Evolutionary conservation across 2,888 invertebrate species (phyloP).

Genomic region (Conops quadrifasciatus): DNA sequence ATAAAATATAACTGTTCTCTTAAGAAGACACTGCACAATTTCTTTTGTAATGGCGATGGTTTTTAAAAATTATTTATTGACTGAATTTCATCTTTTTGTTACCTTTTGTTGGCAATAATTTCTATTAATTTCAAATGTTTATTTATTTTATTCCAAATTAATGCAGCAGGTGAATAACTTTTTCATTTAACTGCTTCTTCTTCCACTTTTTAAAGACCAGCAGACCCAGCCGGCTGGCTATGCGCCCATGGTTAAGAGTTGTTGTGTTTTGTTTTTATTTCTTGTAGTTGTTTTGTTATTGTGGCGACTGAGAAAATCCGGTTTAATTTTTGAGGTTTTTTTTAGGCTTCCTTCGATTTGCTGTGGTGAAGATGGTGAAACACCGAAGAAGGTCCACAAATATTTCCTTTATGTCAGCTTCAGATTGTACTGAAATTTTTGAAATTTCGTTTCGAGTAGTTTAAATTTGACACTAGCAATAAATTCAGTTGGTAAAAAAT

Average conservation of each 20-base stretch:
- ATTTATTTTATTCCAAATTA: conserved; percentile 1
- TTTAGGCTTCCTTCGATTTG: conserved; percentile 29
- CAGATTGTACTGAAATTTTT: background rate
- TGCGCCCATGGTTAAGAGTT: background rate
- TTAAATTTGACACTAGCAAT: background rate
- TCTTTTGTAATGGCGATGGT: no score
- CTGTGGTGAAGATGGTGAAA: background rate
- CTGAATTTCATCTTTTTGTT: no score
- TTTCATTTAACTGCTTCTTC: conserved; percentile 6
- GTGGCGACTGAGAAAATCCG: conserved; percentile 21
- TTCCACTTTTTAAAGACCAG: conserved; percentile 1
- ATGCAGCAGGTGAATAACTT: conserved; percentile 26
- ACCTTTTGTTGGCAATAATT: no score
- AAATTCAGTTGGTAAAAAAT: background rate
- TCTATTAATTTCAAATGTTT: background rate
- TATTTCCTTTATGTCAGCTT: no score
- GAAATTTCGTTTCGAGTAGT: background rate
- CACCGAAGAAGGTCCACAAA: background rate
- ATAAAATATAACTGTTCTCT: no score
- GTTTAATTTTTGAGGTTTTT: conserved; percentile 28
- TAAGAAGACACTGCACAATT: no score
- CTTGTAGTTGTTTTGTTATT: conserved; percentile 9
- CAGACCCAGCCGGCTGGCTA: background rate
- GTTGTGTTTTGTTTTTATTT: conserved; percentile 5
- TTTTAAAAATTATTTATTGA: no score